Conservation (phyloP, 1,140 invertebrate genomes). For the Trichonephila inaurata region DNA sequence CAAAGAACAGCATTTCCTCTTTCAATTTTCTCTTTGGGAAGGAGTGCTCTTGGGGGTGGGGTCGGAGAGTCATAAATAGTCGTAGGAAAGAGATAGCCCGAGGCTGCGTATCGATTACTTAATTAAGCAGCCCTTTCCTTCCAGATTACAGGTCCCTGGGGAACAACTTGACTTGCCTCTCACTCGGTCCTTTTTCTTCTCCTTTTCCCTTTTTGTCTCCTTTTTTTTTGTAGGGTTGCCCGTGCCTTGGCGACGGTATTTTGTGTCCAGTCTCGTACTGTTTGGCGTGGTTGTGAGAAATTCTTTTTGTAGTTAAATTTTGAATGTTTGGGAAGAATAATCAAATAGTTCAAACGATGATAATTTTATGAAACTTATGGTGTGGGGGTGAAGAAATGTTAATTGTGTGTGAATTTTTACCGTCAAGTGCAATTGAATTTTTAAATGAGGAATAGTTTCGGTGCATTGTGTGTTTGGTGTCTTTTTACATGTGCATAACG, state of each 20-base stretch:
- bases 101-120: conserved; percentile 49
- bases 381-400: too few relatives aligned
- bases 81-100: not conserved
- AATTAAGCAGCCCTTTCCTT: conserved; percentile 56
- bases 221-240: not conserved
- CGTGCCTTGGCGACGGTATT: not conserved
- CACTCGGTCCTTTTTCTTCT: not conserved
- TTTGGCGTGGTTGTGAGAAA: too few relatives aligned
- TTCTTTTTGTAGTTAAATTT: too few relatives aligned
- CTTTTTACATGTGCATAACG: too few relatives aligned
- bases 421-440: too few relatives aligned
- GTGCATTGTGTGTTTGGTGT: too few relatives aligned
- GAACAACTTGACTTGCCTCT: conserved; percentile 16
- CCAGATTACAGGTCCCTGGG: conserved; percentile 22
- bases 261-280: not conserved
- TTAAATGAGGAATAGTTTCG: too few relatives aligned
- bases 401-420: too few relatives aligned
- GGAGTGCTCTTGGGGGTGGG: not conserved
- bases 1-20: not conserved
- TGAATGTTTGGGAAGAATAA: too few relatives aligned
- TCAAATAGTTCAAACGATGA: too few relatives aligned
- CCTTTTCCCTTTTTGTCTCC: not conserved
- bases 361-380: too few relatives aligned
- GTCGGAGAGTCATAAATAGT: not conserved
- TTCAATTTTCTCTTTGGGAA: not conserved